A percentile compares a stretch with the other conserved stretches of the same genome.
These are phyloP conservation scores for Melieria omissa DNA, from an alignment of 2,888 invertebrate species.

Conservation along the genomic window DNA sequence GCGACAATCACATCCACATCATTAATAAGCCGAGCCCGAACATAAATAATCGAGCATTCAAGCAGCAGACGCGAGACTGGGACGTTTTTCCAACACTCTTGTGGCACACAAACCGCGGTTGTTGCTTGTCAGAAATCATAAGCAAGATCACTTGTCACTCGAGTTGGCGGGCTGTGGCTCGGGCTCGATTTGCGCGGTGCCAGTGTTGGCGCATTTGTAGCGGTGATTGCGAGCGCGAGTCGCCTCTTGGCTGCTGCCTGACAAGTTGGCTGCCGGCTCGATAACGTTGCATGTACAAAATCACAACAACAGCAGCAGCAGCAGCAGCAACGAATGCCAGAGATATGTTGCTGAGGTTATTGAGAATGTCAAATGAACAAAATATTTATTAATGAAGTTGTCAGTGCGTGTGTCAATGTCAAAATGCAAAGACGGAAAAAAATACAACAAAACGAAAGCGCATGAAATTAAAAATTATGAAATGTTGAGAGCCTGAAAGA, in stretches of 20 bases:
- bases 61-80: background rate
- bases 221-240: background rate
- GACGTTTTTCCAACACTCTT: constrained; percentile 18
- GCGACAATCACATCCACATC: constrained; percentile 25
- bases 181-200: no score
- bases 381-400: constrained; percentile 62
- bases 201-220: no score
- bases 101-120: constrained; percentile 38
- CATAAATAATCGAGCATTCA: background rate
- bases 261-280: constrained; percentile 19
- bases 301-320: background rate
- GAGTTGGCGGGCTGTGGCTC: background rate
- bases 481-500: background rate
- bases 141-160: constrained; percentile 61
- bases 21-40: constrained; percentile 17
- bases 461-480: background rate
- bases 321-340: background rate
- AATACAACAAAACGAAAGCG: background rate
- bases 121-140: constrained; percentile 59
- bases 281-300: constrained; percentile 36
- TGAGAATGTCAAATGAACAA: constrained; percentile 39
- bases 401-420: constrained; percentile 55
- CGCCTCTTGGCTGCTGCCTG: background rate
- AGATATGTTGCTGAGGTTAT: constrained; percentile 29
- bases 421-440: constrained; percentile 22